phyloP scores from a whole-genome alignment of 2,797 vertebrate genomes.

The Columba guinea region DNA sequence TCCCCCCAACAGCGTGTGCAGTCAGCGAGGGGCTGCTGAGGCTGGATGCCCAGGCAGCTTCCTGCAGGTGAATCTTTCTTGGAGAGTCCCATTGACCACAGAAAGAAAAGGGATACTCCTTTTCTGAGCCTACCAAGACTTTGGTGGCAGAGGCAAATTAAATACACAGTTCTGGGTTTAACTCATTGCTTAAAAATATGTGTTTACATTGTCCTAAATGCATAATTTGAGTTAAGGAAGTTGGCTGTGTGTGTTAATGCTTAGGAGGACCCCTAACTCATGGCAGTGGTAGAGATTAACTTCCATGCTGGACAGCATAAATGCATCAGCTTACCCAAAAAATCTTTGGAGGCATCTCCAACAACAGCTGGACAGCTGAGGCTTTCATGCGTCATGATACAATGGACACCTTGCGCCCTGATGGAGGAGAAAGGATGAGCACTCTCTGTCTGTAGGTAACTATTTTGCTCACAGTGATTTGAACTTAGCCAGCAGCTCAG shows the following conservation, averaged over 20 bases:
- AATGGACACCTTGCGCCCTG: rapidly evolving
- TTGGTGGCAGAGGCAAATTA: background rate
- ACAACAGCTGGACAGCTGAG: background rate
- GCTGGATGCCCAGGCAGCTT: background rate
- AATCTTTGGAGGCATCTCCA: background rate
- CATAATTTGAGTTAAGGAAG: background rate
- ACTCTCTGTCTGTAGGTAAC: rapidly evolving
- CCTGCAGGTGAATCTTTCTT: background rate
- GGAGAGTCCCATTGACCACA: background rate
- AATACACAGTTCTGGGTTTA: background rate
- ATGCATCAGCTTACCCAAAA: background rate
- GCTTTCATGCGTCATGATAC: background rate
- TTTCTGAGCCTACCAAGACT: background rate
- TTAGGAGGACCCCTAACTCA: background rate
- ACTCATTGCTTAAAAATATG: background rate
- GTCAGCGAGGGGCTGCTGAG: background rate
- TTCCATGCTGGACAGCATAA: background rate
- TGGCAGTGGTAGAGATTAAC: background rate
- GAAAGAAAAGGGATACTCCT: background rate
- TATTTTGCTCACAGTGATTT: background rate
- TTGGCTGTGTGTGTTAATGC: background rate
- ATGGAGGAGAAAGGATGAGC: background rate
- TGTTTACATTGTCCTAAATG: background rate
- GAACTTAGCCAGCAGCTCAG: background rate
- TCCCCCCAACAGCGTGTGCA: rapidly evolving